Percentiles rank a stretch among this genome's conserved stretches.
Evolutionary conservation across 2,113 vertebrate genomes (phyloP).

Genomic region (Zapornia atra): DNA sequence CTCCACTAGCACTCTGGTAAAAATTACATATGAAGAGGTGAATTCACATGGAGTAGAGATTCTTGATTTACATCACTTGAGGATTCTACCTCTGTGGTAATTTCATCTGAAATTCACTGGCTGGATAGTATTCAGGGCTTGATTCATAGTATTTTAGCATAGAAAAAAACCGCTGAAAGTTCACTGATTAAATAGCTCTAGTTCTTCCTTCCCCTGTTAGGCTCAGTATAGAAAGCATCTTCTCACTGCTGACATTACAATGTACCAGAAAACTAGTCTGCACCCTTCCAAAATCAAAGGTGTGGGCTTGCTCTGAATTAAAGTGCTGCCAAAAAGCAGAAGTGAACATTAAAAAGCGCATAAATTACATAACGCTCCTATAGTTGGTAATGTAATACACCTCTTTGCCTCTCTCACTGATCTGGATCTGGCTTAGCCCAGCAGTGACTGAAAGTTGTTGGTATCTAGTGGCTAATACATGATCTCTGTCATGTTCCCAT

Average conservation of each 20-base stretch:
- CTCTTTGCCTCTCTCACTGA: neutral
- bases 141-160: neutral
- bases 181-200: neutral
- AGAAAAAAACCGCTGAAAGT: neutral
- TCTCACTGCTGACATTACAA: neutral
- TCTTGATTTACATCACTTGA: neutral
- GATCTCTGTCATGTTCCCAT: neutral
- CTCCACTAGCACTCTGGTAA: neutral
- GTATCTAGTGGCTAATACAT: neutral
- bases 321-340: constrained; percentile 30
- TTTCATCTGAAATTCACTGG: neutral
- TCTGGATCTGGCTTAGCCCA: neutral
- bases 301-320: constrained; percentile 17
- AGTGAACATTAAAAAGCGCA: neutral
- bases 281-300: neutral
- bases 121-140: neutral
- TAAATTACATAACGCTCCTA: constrained; percentile 7
- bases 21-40: neutral
- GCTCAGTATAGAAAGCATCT: neutral
- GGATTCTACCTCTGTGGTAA: neutral
- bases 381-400: neutral
- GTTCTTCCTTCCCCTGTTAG: neutral
- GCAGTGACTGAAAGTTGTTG: neutral
- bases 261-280: neutral
- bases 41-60: neutral